Evolutionary conservation across 2,113 vertebrate genomes (phyloP), one percentile per base, ranked within the genome.

Genomic region (Pedetes capensis): DNA sequence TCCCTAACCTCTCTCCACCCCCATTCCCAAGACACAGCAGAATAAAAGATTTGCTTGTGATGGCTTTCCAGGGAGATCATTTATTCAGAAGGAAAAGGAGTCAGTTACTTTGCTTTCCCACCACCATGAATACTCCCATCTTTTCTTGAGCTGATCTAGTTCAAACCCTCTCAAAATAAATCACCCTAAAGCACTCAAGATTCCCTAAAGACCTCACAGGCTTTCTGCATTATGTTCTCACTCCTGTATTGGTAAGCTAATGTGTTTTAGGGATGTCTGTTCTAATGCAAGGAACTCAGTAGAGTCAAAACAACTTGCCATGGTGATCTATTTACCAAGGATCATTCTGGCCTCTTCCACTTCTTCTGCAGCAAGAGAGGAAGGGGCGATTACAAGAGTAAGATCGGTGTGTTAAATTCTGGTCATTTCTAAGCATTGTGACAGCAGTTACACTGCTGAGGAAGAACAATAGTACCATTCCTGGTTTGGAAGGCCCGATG

Each of bases 131-230:
- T 39, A 57, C 96, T 98, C 49, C n/a, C 96, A 95, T 97, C 96
- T 98, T 97, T 97, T 98, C 95, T 95, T 87, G 87, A 97, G 95
- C 87, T 97, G 94, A 97, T 98, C 98, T 97, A 95, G 74, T 97
- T 98, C 95, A 96, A 98, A 96, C 61, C 79, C 74, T 98, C 97
- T 97, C 97, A 98, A 98, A 98, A 98, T 97, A 98, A 98, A 98
- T 98, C 95, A 98, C 95, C 97, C 97, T 97, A 97, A 98, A 98
- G 97, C 98, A 98, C 97, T 98, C 97, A 98, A 95, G 89, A 98
- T 98, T 98, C 97, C 97, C 98, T 13, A 22, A 97, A 98, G 98
- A 97, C 97, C 86, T 92, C 57, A 47, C 87, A 98, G 94, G 96
- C 97, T 98, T 98, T 97, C 97, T 98, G 97, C 96, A 97, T 96